Evolutionary conservation across 2,888 invertebrate species (phyloP).

Genomic region (Timema podura): DNA sequence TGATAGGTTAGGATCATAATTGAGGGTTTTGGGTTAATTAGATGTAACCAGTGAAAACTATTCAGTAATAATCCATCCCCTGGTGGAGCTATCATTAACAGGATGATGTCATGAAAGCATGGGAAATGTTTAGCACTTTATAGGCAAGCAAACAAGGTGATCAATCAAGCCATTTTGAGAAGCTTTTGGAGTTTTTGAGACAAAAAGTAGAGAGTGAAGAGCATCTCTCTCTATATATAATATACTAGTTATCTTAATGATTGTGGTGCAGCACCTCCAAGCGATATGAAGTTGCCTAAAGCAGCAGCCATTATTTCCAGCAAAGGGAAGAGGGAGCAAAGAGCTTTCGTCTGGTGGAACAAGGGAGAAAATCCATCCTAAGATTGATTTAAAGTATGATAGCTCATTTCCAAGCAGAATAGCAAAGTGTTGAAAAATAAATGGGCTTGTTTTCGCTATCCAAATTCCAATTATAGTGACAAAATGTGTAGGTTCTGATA

Average conservation of each 20-base stretch:
- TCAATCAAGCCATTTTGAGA: background rate
- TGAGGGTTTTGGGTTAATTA: background rate
- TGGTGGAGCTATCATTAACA: background rate
- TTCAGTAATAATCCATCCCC: background rate
- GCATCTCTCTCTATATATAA: background rate
- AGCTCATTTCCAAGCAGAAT: background rate
- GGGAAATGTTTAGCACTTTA: background rate
- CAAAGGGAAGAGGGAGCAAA: background rate
- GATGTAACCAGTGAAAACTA: background rate
- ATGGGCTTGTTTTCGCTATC: background rate
- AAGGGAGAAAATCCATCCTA: background rate
- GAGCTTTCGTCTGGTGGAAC: background rate
- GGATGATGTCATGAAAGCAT: background rate
- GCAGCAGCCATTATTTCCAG: background rate
- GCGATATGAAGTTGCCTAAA: background rate
- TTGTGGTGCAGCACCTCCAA: background rate
- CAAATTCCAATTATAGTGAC: background rate
- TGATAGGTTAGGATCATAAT: background rate
- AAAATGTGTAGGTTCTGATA: background rate
- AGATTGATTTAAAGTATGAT: background rate
- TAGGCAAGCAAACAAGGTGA: background rate
- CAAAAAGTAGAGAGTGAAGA: conserved; percentile 13
- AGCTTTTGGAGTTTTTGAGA: background rate
- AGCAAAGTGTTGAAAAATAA: background rate
- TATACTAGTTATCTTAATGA: background rate